Percentiles rank a stretch among this genome's conserved stretches.
These are phyloP conservation scores for Sebastes reedi DNA, from an alignment of 2,797 vertebrate genomes.

Conservation along the genomic window DNA sequence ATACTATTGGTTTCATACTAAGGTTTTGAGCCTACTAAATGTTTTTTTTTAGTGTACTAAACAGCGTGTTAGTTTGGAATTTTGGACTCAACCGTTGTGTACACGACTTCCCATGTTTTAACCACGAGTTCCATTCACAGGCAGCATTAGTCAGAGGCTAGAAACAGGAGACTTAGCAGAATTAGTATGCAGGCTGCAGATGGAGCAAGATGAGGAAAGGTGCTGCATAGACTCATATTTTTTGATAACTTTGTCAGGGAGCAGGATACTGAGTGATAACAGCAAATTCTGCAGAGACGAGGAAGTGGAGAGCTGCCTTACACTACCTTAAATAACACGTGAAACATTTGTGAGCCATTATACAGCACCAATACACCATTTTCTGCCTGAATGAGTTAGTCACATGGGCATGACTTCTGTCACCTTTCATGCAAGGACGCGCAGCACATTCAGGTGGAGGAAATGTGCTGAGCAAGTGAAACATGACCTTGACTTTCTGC, in stretches of 20 bases:
- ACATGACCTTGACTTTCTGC: slow-evolving; percentile 66
- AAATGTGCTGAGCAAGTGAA: slow-evolving; percentile 60
- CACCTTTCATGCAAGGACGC: slow-evolving; percentile 48
- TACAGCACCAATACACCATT: not conserved
- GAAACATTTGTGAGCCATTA: not conserved
- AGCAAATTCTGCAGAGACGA: not conserved
- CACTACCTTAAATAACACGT: not conserved
- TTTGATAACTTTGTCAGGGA: slow-evolving; percentile 1
- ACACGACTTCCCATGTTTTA: too few relatives aligned
- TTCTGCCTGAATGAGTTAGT: not conserved
- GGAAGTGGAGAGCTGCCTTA: not conserved
- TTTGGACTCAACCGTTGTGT: too few relatives aligned
- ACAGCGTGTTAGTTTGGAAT: too few relatives aligned
- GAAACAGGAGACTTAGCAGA: slow-evolving; percentile 11
- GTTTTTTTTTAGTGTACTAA: too few relatives aligned
- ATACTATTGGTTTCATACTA: too few relatives aligned
- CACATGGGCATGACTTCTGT: slow-evolving; percentile 13
- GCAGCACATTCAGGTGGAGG: slow-evolving; percentile 28
- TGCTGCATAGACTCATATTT: not conserved
- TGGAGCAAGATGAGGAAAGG: not conserved
- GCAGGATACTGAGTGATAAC: not conserved
- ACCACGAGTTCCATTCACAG: too few relatives aligned
- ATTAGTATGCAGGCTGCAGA: slow-evolving; percentile 46
- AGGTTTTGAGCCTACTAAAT: too few relatives aligned
- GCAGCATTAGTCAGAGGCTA: not conserved